Evolutionary conservation across 2,797 vertebrate genomes (phyloP), one percentile per base, ranked within the genome.

Genomic region (Myotis myotis): DNA sequence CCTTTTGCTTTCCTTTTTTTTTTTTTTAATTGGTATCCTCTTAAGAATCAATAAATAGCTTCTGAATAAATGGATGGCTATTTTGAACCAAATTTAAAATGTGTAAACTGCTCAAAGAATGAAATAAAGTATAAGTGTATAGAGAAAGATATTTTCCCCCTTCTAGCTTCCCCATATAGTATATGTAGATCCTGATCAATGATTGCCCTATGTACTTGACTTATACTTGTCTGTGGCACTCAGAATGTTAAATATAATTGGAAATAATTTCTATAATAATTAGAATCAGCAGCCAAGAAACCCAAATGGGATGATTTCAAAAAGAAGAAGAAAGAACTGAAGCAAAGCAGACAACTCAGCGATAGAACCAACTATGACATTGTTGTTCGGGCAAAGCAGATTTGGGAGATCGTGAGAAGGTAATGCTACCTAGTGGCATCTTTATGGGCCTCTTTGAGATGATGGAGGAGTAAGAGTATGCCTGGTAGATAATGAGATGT

Each of bases 381-480:
- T 83, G 97, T 99, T 86, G 95, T 96, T 87, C 98, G 98, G 95
- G 98, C 99, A 30, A 99, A 99, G 95, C 99, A 99, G 51, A 98
- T 99, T 96, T 99, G 99, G 99, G 99, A 98, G 96, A 97, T 15
- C 53, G 64, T 99, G 83, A 98, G 99, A 98, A 98, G 98, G 99
- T 99, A 98, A 97, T 79, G 36, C 55, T 53, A 2, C 20, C 47
- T 25, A 6, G 1, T 0, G 6, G 12, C 41, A 28, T 87, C 13
- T 38, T 74, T 85, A 4, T 72, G 17, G 5, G 41, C 55, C 49
- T 15, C 16, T 84, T 44, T 71, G 38, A 53, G 41, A 19, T 38
- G 12, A 3, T 72, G 47, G 3, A n/a, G 38, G 38, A 16, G 28
- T 10, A 22, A 66, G 0, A 30, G 49, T 94, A 23, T 83, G 0